Conservation (phyloP, 2,113 vertebrate genomes). For the Siniperca chuatsi region DNA sequence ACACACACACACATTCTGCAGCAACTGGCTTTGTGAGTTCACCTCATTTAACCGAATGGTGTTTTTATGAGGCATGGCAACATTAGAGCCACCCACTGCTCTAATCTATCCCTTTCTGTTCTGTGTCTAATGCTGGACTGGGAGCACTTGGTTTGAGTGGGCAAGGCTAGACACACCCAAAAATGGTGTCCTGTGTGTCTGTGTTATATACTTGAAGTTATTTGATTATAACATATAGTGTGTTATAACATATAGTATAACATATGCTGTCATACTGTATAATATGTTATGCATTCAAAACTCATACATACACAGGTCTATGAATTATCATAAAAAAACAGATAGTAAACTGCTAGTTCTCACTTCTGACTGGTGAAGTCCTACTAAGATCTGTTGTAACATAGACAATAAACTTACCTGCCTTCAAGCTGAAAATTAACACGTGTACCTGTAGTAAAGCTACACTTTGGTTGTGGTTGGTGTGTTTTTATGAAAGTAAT, state of each 20-base stretch:
- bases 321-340: slow-evolving; percentile 17
- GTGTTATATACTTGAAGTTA: slow-evolving; percentile 13
- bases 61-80: slow-evolving; percentile 78
- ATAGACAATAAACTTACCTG: slow-evolving; percentile 8
- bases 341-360: neutral
- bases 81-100: slow-evolving; percentile 68
- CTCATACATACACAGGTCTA: neutral
- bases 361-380: neutral
- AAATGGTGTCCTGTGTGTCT: slow-evolving; percentile 21
- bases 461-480: neutral
- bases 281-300: slow-evolving; percentile 26
- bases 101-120: slow-evolving; percentile 63
- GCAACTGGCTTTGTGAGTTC: slow-evolving; percentile 71
- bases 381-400: slow-evolving; percentile 12
- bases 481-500: neutral
- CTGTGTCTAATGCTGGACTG: slow-evolving; percentile 56
- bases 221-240: slow-evolving; percentile 20
- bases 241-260: neutral
- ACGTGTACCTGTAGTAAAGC: neutral
- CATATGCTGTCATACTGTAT: neutral
- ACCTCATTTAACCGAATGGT: slow-evolving; percentile 77
- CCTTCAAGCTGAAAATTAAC: neutral
- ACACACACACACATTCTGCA: slow-evolving; percentile 14
- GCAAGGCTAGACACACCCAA: slow-evolving; percentile 19
- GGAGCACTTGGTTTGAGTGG: slow-evolving; percentile 40